A percentile compares a stretch with the other conserved stretches of the same genome.
Conservation (phyloP, 2,888 invertebrate genomes). For the Platycnemis pennipes region DNA sequence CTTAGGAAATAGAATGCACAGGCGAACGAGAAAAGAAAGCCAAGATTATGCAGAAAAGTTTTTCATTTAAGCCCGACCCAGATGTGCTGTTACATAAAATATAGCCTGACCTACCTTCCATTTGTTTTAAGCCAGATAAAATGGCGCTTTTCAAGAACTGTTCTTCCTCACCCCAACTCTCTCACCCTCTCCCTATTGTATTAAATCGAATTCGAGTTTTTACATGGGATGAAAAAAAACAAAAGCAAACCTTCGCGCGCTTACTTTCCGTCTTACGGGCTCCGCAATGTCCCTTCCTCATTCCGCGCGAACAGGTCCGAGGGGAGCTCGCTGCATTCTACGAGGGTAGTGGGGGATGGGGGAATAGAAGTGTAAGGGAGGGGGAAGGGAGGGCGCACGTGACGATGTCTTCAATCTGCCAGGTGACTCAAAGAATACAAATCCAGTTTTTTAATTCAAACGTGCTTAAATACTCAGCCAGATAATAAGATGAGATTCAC, state of each 20-base stretch:
- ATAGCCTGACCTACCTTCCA: constrained; percentile 28
- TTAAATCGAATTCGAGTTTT: constrained; percentile 21
- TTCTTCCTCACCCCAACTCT: neutral
- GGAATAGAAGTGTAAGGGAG: neutral
- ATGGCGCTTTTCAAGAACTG: neutral
- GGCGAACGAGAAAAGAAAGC: neutral
- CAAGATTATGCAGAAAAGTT: constrained; percentile 28
- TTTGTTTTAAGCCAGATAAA: constrained; percentile 18
- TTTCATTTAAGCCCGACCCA: constrained; percentile 22
- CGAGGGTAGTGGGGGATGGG: neutral
- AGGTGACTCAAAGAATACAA: too few species aligned
- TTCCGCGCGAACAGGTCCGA: neutral
- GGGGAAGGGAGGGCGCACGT: neutral
- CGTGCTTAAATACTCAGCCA: too few species aligned
- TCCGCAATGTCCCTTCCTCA: neutral
- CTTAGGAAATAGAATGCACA: neutral
- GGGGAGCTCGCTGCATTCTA: neutral
- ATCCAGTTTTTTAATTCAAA: too few species aligned
- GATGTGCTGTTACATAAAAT: constrained; percentile 19
- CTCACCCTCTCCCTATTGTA: neutral
- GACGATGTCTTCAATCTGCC: neutral
- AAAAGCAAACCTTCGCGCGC: neutral
- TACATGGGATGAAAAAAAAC: constrained; percentile 3
- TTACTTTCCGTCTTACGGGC: neutral
- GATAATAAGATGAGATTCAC: too few species aligned